Base-by-base conservation (phyloP, 2,888 invertebrate genomes). In the Amphipyra tragopoginis region DNA sequence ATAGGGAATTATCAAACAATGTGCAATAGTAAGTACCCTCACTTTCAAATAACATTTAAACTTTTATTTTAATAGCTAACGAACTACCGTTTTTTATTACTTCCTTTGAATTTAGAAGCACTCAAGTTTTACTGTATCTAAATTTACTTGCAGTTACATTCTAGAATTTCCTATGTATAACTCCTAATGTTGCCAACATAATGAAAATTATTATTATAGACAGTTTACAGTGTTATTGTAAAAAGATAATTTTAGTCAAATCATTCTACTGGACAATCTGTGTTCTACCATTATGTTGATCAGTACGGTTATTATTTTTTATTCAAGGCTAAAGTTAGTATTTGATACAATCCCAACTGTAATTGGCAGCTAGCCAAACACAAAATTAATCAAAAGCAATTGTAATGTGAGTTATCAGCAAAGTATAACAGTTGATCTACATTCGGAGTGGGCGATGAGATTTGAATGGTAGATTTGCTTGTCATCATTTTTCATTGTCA, bases 331-430 rank as follows among this genome's bases (percentile, higher is more conserved):
- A 29, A 26, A 50, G 7, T 40, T 14, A 45, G 26, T 52, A 43
- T 66, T 63, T 70, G 72, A 73, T 52, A 64, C 62, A 62, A 50
- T 65, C 57, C 74, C 67, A 79, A 72, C 8, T 45, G 47, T 62
- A 43, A 50, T 74, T 81, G 75, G 80, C 61, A 26, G 43, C 45
- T 48, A 59, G 40, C 72, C 82, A 80, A 67, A 56, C 14, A 45
- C 54, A 33, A 69, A 68, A 69, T 62, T 51, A 60, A 65, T 61
- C 33, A 55, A 60, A 57, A 52, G 1, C 40, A 34, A 69, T 62
- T 51, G 26, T 58, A 44, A 15, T 51, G n/a, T n/a, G 11, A 5
- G 40, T 71, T 63, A 66, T 67, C 56, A 42, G 45, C 15, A 43
- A 66, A 77, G 6, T 58, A 36, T 11, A 50, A 29, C 10, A 45